Base-by-base conservation (phyloP, 2,113 vertebrate species). In the Cervus canadensis region DNA sequence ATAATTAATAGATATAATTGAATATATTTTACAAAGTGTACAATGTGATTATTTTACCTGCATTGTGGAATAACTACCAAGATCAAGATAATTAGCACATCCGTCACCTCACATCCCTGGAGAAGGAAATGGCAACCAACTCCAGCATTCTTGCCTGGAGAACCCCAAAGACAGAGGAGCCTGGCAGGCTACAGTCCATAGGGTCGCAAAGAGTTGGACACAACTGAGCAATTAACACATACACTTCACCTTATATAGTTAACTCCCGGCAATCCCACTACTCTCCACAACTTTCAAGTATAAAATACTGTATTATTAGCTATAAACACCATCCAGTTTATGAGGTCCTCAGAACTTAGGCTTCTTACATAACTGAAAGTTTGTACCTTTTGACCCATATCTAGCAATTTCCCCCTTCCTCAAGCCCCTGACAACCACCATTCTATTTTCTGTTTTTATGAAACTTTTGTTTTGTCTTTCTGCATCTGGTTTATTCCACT, bases 161-260 rank as follows among this genome's bases (percentile, higher is more conserved):
- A 71, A 71, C 21, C 67, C 67, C 67, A 40, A 10, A n/a, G 19
- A 36, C 1, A 5, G 67, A 19, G 19, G 5, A 71, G 19, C 67
- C 19, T 71, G 67, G n/a, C 11, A 9, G 67, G 19, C 10, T 71
- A 17, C 67, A 12, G n/a, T 71, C 5, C 21, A 10, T 23, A 10
- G n/a, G n/a, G 67, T 6, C 19, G 0, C n/a, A 59, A 21, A 71
- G 67, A 71, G 4, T 36, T 1, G 9, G n/a, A 40, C 67, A 71
- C 0, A 0, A 40, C n/a, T 71, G 67, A 54, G 52, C 5, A 6
- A 17, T 54, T 17, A 54, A 54, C 16, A 54, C 52, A 0, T 54
- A 54, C 52, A 54, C 52, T 54, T 54, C 52, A 52, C 52, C 52
- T 52, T 16, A 52, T 15, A 8, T 56, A 56, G 54, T 21, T 56